phyloP scores from a whole-genome alignment of 2,888 invertebrate genomes.

The Strigamia transsilvanica region DNA sequence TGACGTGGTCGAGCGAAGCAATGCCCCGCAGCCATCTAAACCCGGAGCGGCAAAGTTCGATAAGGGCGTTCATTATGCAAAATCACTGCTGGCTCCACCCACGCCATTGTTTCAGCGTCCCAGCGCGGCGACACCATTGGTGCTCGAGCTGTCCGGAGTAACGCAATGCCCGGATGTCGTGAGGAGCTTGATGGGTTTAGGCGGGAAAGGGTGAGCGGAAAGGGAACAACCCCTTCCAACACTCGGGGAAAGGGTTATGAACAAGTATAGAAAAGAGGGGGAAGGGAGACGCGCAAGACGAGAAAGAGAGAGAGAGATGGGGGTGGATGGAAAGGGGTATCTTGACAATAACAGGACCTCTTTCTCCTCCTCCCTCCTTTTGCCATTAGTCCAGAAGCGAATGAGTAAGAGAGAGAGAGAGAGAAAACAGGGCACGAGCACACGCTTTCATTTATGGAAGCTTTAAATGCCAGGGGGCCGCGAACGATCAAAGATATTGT shows the following conservation, averaged over 20 bases:
- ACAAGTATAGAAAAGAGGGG: not conserved
- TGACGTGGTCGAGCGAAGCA: slow-evolving; percentile 26
- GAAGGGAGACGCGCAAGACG: not conserved
- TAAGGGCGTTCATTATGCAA: slow-evolving; percentile 41
- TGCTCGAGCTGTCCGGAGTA: slow-evolving; percentile 38
- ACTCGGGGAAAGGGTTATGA: slow-evolving; percentile 51
- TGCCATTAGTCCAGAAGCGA: slow-evolving; percentile 44
- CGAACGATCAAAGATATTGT: slow-evolving; percentile 33
- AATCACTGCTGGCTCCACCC: slow-evolving; percentile 37
- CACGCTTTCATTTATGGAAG: slow-evolving; percentile 29
- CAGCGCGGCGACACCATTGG: slow-evolving; percentile 42
- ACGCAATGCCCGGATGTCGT: slow-evolving; percentile 35
- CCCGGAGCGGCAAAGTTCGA: slow-evolving; percentile 39
- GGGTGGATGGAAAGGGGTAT: slow-evolving; percentile 32
- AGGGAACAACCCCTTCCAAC: slow-evolving; percentile 41
- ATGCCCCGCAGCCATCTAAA: slow-evolving; percentile 25
- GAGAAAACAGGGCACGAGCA: slow-evolving; percentile 25
- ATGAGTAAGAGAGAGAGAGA: slow-evolving; percentile 5
- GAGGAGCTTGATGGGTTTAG: slow-evolving; percentile 33
- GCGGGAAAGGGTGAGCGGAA: not conserved
- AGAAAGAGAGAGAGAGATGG: not conserved
- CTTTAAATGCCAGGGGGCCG: slow-evolving; percentile 27
- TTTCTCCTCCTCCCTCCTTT: slow-evolving; percentile 29
- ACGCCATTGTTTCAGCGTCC: slow-evolving; percentile 42
- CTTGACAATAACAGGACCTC: slow-evolving; percentile 43